Evolutionary conservation across 1,140 invertebrate species (phyloP).

Genomic region (Drosophila bifasciata): DNA sequence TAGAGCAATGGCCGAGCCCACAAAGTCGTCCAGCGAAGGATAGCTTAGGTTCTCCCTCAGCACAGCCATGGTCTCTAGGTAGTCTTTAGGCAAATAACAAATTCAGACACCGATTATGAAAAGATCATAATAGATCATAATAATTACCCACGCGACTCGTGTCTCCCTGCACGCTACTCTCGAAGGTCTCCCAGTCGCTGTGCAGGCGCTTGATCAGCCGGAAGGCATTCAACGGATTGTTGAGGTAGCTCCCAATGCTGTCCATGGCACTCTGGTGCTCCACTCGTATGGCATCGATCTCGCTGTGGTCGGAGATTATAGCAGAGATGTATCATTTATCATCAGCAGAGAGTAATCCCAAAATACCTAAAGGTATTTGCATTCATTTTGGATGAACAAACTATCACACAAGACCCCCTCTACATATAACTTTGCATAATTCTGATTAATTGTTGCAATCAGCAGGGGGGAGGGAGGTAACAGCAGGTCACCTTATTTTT

Average conservation of each 20-base stretch:
- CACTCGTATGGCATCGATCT: slow-evolving; percentile 87
- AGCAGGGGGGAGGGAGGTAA: neutral
- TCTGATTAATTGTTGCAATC: neutral
- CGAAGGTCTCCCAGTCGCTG: slow-evolving; percentile 92
- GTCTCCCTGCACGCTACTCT: slow-evolving; percentile 52
- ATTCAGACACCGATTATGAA: neutral
- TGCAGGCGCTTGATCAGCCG: slow-evolving; percentile 97
- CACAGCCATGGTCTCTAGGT: slow-evolving; percentile 89
- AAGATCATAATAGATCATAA: neutral
- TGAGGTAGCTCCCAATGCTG: slow-evolving; percentile 92
- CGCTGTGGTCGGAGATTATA: slow-evolving; percentile 83
- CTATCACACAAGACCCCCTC: slow-evolving; percentile 1
- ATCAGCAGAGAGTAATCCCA: slow-evolving; percentile 47
- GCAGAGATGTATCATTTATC: slow-evolving; percentile 44
- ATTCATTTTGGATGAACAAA: slow-evolving; percentile 29
- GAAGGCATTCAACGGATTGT: slow-evolving; percentile 98
- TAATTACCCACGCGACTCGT: slow-evolving; percentile 50
- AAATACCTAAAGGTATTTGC: slow-evolving; percentile 34
- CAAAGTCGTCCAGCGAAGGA: slow-evolving; percentile 94
- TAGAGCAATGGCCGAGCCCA: slow-evolving; percentile 96
- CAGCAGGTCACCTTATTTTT: slow-evolving; percentile 27
- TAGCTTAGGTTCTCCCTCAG: slow-evolving; percentile 90
- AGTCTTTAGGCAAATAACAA: slow-evolving; percentile 85
- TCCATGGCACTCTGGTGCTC: slow-evolving; percentile 91
- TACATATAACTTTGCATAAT: neutral